Evolutionary conservation across 64 coral and sea anemone species (phyloP), one percentile per base, ranked within the genome.

Genomic region (Acropora tenuis): DNA sequence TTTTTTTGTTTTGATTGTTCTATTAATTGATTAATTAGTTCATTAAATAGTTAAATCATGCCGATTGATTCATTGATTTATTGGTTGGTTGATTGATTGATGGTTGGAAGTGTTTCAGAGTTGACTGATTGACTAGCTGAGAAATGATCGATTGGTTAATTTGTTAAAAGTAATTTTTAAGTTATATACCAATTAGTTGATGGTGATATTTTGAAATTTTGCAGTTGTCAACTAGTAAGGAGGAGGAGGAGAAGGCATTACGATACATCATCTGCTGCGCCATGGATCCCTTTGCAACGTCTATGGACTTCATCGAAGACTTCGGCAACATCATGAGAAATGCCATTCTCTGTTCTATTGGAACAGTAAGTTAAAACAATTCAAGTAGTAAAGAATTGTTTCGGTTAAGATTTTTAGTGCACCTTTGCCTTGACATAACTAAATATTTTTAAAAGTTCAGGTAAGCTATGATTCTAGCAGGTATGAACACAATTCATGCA

Each of bases 231-330:
- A 11, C 1, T 67, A 30, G 11, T 0, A n/a, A n/a, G n/a, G n/a
- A n/a, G n/a, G 77, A 43, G 76, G 68, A 73, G 48, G 16, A 82
- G 43, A 90, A n/a, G n/a, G n/a, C n/a, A n/a, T 73, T 90, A 69
- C 61, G 89, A 42, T 90, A 90, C 78, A 90, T 90, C 78, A 82
- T 90, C 78, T 81, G 77, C 5, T 81, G 77, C 18, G 89, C 89
- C 1, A 90, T 90, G 89, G 89, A 90, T 43, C 89, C 89, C 5
- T 90, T 90, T 82, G 89, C 78, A 66, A 90, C 89, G 6, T 81
- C 89, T 1, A 82, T 90, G 89, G 77, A 90, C 61, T 90, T 90
- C 65, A 82, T 90, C 46, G 47, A 81, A 9, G 20, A 57, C 10
- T 90, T 82, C 15, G 89, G 89, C 45, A 40, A 55, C 48, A 90